Evolutionary conservation across 2,888 invertebrate genomes (phyloP).

Genomic region (Automeris io): DNA sequence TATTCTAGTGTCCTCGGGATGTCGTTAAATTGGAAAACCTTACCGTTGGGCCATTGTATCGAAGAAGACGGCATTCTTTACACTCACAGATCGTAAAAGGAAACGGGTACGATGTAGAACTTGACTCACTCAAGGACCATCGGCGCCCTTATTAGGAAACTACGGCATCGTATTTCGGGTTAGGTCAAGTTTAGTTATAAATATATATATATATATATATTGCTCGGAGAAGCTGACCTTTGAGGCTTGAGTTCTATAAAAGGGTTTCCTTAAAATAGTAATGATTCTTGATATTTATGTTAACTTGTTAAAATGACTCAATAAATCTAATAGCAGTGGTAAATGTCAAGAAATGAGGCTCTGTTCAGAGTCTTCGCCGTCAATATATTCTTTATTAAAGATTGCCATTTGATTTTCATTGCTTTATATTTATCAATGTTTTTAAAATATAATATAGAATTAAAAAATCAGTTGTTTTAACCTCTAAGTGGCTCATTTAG

Average conservation of each 20-base stretch:
- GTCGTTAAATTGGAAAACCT: slow-evolving; percentile 30
- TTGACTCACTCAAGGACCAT: slow-evolving; percentile 31
- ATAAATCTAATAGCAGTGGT: too few species aligned
- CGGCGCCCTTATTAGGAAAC: slow-evolving; percentile 34
- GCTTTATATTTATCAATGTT: too few species aligned
- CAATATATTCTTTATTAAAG: too few species aligned
- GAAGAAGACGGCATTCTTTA: slow-evolving; percentile 38
- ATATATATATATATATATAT: slow-evolving; percentile 25
- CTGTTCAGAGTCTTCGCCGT: too few species aligned
- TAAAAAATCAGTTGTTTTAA: too few species aligned
- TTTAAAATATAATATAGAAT: too few species aligned
- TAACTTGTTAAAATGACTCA: too few species aligned
- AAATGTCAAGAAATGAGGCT: too few species aligned
- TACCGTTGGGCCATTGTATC: slow-evolving; percentile 34
- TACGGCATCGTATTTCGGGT: slow-evolving; percentile 28
- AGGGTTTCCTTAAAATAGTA: too few species aligned
- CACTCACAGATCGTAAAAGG: slow-evolving; percentile 43
- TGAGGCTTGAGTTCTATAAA: neutral
- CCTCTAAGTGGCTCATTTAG: too few species aligned
- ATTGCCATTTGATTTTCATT: too few species aligned
- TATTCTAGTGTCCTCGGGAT: slow-evolving; percentile 18
- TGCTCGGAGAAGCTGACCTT: slow-evolving; percentile 13
- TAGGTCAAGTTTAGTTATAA: slow-evolving; percentile 33
- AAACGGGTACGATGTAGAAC: slow-evolving; percentile 27
- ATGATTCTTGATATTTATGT: too few species aligned